Conservation (phyloP, 2,888 invertebrate genomes). For the Linyphia triangularis region DNA sequence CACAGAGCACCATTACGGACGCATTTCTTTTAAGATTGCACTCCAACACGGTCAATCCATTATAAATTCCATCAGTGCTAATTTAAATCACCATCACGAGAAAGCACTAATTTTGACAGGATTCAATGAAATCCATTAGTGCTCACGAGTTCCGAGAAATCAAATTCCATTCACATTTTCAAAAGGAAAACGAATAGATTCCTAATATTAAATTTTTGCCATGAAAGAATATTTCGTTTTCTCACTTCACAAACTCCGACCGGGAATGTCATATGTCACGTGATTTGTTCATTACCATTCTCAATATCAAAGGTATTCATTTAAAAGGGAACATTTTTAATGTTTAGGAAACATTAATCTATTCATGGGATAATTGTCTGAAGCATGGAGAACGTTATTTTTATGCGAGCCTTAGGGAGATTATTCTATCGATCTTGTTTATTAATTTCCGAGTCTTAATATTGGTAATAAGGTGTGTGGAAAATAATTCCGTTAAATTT, state of each 20-base stretch:
- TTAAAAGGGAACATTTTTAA: background rate
- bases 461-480: too few species aligned
- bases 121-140: background rate
- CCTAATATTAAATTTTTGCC: conserved; percentile 8
- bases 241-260: background rate
- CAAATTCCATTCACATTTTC: background rate
- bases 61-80: background rate
- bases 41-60: background rate
- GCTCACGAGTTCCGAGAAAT: background rate
- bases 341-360: background rate
- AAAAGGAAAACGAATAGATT: background rate
- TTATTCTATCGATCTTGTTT: too few species aligned
- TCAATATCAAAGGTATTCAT: conserved; percentile 7
- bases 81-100: background rate
- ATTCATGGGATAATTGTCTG: background rate
- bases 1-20: background rate
- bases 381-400: background rate
- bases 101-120: conserved; percentile 3
- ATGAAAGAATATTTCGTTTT: conserved; percentile 6
- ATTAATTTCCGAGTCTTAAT: too few species aligned
- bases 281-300: conserved; percentile 22
- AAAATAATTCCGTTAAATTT: too few species aligned
- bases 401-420: too few species aligned
- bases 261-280: conserved; percentile 22
- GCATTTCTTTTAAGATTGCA: background rate